Base-by-base conservation (phyloP, 2,797 vertebrate genomes). In the Lophius americanus region DNA sequence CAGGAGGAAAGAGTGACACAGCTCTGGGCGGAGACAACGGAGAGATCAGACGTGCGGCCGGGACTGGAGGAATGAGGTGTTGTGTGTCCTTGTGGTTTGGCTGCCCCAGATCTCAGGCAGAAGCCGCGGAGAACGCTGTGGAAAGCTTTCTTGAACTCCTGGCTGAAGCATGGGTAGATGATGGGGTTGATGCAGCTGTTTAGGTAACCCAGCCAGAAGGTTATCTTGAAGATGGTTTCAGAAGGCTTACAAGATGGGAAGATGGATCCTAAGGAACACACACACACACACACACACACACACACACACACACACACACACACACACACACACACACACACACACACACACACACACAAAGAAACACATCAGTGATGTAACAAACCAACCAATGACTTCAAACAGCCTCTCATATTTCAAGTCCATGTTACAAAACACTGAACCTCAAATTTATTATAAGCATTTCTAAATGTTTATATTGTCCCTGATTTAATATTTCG, bases 101-200 rank as follows among this genome's bases (percentile, higher is more conserved):
- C 37, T 46, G 77, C 89, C 13, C 85, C 92, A 46, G 89, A 85
- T 48, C 80, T 89, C 23, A 95, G 90, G 88, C 97, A 98, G 75
- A 87, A 95, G 0, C 92, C 91, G 10, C 62, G 92, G 49, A 99
- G 92, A 66, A 99, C 93, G 0, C 96, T 96, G 75, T 94, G 93
- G 90, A 99, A 99, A 0, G 97, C 98, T 83, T 93, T 98, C 90
- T 97, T 97, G 83, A 98, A 99, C 92, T 99, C 98, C 78, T 93
- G 95, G 80, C 97, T 98, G 56, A 96, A 98, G 88, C 97, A 98
- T 0, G 96, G 96, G 82, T 99, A 99, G 89, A 99, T 99, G 52
- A 99, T 94, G 52, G 98, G 98, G 87, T 99, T 99, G 79, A 99
- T 96, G 91, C 97, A 99, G 93, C 97, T 99, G 94, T 99, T 99